These are phyloP conservation scores for Pedetes capensis DNA, from an alignment of 2,113 vertebrate genomes.

Conservation along the genomic window DNA sequence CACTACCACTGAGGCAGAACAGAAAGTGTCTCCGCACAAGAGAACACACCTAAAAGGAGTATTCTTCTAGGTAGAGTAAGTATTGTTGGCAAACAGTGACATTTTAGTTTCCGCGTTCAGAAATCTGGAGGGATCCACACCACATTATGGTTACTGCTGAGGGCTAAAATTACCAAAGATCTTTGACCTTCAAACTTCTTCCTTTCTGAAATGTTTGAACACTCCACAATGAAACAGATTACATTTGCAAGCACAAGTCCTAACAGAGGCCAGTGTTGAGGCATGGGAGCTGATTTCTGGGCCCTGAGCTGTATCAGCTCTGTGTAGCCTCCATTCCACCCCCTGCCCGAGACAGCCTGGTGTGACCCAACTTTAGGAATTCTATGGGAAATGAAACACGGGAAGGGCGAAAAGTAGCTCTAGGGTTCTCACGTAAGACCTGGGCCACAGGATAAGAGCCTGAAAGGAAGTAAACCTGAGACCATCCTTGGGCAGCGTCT, in stretches of 20 bases:
- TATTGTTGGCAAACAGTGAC: background rate
- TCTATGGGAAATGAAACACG: background rate
- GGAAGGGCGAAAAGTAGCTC: background rate
- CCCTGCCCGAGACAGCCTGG: background rate
- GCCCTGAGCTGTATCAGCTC: background rate
- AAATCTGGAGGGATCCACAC: background rate
- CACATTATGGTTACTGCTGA: background rate
- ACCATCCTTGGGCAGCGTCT: background rate
- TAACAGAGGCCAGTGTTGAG: background rate
- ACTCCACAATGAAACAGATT: background rate
- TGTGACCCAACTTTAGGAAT: background rate
- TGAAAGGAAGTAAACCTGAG: background rate
- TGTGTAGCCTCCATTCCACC: background rate
- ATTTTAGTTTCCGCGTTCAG: slow-evolving; percentile 6
- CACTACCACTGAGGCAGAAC: background rate
- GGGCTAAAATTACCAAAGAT: background rate
- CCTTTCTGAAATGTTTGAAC: background rate
- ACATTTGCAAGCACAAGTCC: background rate
- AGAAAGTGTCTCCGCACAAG: background rate
- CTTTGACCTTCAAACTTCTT: background rate
- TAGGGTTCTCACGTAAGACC: background rate
- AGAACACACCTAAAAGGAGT: background rate
- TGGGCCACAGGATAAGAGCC: background rate
- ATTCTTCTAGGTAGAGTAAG: background rate
- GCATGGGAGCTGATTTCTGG: background rate